Evolutionary conservation across 2,113 vertebrate species (phyloP).

Genomic region (Colossoma macropomum): DNA sequence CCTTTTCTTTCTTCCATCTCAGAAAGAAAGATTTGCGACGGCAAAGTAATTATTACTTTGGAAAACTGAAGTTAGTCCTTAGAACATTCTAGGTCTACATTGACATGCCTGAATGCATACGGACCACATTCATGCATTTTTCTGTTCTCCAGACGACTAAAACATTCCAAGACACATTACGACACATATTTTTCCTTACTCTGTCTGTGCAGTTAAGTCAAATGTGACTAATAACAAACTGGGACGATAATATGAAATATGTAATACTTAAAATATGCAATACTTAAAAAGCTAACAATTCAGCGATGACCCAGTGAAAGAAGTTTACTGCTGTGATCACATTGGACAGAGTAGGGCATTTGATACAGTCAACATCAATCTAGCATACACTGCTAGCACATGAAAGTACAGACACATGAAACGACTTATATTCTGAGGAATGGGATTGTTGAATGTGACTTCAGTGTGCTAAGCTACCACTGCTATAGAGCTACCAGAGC

Average conservation of each 20-base stretch:
- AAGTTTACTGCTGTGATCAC: background rate
- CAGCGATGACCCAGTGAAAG: background rate
- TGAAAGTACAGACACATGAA: background rate
- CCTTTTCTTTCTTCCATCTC: constrained; percentile 17
- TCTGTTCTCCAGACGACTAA: background rate
- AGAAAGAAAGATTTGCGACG: constrained; percentile 21
- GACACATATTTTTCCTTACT: background rate
- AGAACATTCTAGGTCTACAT: background rate
- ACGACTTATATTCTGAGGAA: background rate
- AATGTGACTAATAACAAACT: background rate
- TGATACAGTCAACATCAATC: constrained; percentile 9
- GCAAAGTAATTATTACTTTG: background rate
- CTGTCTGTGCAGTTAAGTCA: background rate
- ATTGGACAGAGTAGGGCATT: constrained; percentile 4
- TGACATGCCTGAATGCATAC: background rate
- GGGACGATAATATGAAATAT: no score
- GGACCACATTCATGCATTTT: constrained; percentile 11
- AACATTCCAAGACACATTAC: background rate
- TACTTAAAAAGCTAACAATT: background rate
- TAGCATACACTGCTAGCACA: background rate
- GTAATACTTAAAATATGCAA: no score
- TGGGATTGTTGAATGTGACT: background rate
- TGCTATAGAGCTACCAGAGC: no score
- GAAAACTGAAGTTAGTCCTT: constrained; percentile 25
- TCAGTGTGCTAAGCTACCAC: background rate